These are phyloP conservation scores for Scaptomyza caliginosa DNA, from an alignment of 2,888 invertebrate species.

Conservation along the genomic window DNA sequence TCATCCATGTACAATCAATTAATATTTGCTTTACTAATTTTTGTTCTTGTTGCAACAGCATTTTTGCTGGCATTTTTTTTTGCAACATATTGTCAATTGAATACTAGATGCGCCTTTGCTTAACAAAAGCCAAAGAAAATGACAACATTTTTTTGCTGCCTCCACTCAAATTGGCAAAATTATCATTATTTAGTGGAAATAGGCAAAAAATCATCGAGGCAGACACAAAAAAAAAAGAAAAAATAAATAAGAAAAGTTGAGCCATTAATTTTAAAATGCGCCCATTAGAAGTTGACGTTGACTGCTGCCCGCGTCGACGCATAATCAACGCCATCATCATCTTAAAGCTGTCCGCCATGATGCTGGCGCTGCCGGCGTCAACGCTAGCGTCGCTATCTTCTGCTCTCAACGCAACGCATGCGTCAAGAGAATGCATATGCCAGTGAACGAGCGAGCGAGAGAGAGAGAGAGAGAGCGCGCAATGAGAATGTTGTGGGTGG, in stretches of 20 bases:
- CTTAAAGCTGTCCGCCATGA: slow-evolving; percentile 36
- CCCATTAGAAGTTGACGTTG: slow-evolving; percentile 58
- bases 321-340: slow-evolving; percentile 53
- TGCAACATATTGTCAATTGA: slow-evolving; percentile 17
- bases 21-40: slow-evolving; percentile 48
- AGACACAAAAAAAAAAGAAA: slow-evolving; percentile 42
- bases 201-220: slow-evolving; percentile 52
- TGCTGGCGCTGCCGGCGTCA: slow-evolving; percentile 6
- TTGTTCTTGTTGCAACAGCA: slow-evolving; percentile 11
- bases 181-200: slow-evolving; percentile 66
- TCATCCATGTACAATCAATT: slow-evolving; percentile 67
- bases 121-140: slow-evolving; percentile 11
- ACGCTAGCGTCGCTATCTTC: background rate
- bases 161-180: slow-evolving; percentile 44
- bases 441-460: slow-evolving; percentile 25
- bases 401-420: slow-evolving; percentile 48
- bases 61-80: slow-evolving; percentile 24
- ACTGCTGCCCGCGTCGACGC: slow-evolving; percentile 30
- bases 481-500: slow-evolving; percentile 44
- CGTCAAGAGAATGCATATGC: slow-evolving; percentile 35
- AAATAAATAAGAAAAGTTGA: no score
- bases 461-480: slow-evolving; percentile 17
- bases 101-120: background rate
- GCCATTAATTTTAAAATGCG: slow-evolving; percentile 74
- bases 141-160: slow-evolving; percentile 5